Percentiles rank a stretch among this genome's conserved stretches.
These are phyloP conservation scores for Agrochola circellaris DNA, from an alignment of 2,888 invertebrate genomes.

Conservation along the genomic window DNA sequence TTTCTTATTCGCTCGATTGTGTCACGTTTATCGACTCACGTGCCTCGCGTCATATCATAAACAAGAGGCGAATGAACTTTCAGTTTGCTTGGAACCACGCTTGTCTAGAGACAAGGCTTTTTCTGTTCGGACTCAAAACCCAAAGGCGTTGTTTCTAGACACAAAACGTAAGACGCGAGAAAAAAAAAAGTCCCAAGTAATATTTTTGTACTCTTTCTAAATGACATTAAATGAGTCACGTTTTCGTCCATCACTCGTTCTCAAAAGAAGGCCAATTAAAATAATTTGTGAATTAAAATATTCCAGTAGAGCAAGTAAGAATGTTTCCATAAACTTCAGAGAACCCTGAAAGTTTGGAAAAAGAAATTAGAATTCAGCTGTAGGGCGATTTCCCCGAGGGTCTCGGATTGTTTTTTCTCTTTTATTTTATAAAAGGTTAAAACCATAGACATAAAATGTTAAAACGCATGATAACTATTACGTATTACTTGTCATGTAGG, in stretches of 20 bases:
- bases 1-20: slow-evolving; percentile 47
- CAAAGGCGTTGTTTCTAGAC: slow-evolving; percentile 3
- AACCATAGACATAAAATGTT: not conserved
- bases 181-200: not conserved
- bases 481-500: not conserved
- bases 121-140: slow-evolving; percentile 17
- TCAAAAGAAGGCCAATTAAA: not conserved
- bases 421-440: not conserved
- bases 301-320: not conserved
- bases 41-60: slow-evolving; percentile 57
- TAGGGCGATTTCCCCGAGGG: not conserved
- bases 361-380: not conserved
- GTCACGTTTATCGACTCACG: slow-evolving; percentile 68
- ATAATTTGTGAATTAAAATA: not conserved
- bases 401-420: not conserved
- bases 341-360: not conserved
- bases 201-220: not conserved
- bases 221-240: not conserved
- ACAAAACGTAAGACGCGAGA: not conserved
- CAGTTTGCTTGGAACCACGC: slow-evolving; percentile 42
- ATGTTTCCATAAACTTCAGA: not conserved
- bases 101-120: slow-evolving; percentile 39
- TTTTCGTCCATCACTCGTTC: not conserved
- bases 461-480: not conserved
- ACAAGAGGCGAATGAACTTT: slow-evolving; percentile 67